Evolutionary conservation across 2,113 vertebrate genomes (phyloP), one percentile per base, ranked within the genome.

Genomic region (Turdus rufiventris): DNA sequence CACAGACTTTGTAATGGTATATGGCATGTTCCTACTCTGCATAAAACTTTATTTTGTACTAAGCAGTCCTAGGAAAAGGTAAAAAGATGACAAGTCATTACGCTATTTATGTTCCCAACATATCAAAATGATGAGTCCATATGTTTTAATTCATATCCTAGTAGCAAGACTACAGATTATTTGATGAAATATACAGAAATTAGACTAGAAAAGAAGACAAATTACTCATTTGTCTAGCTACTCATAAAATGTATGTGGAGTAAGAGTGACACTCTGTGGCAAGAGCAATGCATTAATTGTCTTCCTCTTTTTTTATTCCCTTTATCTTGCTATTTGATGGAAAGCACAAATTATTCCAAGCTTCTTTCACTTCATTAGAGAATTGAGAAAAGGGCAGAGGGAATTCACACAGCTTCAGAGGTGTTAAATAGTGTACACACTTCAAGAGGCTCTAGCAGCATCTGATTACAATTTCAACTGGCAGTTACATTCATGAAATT

Each of bases 221-320:
- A 66, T 51, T 79, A 56, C n/a, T 56, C 31, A 20, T 83, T 48
- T 87, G 34, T 48, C 18, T 67, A 42, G 38, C 9, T 83, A 24
- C 48, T 25, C 48, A 25, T 51, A 56, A 79, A 62, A 72, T 12
- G 36, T 45, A 60, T 5, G 14, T 91, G 70, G 91, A 58, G 89
- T 50, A 79, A 97, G 85, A 85, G 96, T 97, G 98, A 97, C 97
- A 96, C 97, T 81, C 58, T 93, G 96, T 97, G 97, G 97, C 86
- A 85, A 94, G 34, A 93, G 25, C 6, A 65, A 79, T 45, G n/a
- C 38, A 96, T 66, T 74, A 23, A 29, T 82, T 54, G 3, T 10
- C 60, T 72, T 88, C 28, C n/a, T 73, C 54, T 81, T 81, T 75
- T 43, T 50, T 62, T 18, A 45, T 72, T 74, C 21, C 17, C 6